Evolutionary conservation across 2,888 invertebrate species (phyloP).

Genomic region (Magallana nippona): DNA sequence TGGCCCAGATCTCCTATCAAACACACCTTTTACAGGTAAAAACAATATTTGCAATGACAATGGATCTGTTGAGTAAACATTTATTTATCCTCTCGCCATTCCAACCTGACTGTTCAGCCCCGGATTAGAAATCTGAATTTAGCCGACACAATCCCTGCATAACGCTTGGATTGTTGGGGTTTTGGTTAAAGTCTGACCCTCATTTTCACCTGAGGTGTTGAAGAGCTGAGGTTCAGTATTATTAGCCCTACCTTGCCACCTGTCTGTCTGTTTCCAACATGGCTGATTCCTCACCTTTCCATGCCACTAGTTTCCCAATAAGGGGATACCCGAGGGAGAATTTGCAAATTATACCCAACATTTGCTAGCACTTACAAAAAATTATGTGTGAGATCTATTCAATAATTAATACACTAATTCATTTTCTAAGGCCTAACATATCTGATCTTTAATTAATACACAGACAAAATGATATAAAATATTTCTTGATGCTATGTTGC

Average conservation of each 20-base stretch:
- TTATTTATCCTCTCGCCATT: conserved; percentile 29
- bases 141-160: conserved; percentile 1
- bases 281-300: conserved; percentile 8
- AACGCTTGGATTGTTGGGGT: not conserved
- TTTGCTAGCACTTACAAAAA: conserved; percentile 17
- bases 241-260: conserved; percentile 26
- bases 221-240: not conserved
- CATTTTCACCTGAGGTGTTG: conserved; percentile 33
- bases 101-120: conserved; percentile 27
- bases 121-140: conserved; percentile 29
- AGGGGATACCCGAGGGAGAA: not conserved
- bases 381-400: conserved; percentile 6
- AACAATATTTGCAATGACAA: conserved; percentile 35
- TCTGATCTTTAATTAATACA: not conserved
- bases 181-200: not conserved
- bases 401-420: conserved; percentile 27
- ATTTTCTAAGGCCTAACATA: not conserved
- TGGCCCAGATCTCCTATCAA: conserved; percentile 27
- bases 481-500: not conserved
- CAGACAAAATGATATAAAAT: not conserved
- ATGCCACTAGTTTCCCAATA: not conserved
- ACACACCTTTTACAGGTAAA: conserved; percentile 30
- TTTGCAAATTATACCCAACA: not conserved
- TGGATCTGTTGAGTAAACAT: conserved; percentile 28
- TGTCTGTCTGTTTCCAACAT: not conserved